Evolutionary conservation across 2,888 invertebrate species (phyloP).

Genomic region (Brassicogethes aeneus): DNA sequence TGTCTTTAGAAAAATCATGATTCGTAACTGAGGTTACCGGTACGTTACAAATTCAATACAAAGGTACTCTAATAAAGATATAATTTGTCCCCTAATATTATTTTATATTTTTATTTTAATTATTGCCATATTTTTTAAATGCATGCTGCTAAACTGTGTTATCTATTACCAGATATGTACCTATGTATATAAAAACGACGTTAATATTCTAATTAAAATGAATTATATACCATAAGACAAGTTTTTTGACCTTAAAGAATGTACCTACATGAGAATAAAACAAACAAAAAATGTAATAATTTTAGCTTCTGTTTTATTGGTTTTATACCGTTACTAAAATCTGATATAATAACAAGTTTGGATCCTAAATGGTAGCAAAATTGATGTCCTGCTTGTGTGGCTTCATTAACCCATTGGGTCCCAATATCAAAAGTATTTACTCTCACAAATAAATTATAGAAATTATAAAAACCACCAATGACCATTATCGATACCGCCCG

Average conservation of each 20-base stretch:
- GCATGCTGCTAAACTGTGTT: no score
- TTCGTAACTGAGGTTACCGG: no score
- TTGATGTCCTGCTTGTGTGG: constrained; percentile 22
- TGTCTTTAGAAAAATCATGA: no score
- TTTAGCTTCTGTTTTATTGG: constrained; percentile 1
- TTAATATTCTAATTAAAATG: neutral
- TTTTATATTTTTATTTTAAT: no score
- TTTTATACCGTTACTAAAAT: constrained; percentile 7
- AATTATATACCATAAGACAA: neutral
- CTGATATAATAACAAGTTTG: neutral
- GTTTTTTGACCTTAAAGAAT: neutral
- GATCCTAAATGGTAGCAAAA: neutral
- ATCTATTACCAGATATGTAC: no score
- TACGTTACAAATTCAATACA: no score
- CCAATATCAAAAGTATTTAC: constrained; percentile 19
- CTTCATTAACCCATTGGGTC: constrained; percentile 34
- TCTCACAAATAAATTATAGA: constrained; percentile 30
- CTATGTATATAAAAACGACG: neutral
- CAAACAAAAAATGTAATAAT: neutral
- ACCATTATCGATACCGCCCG: constrained; percentile 20
- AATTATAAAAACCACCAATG: constrained; percentile 23
- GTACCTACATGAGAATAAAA: neutral
- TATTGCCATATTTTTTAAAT: no score
- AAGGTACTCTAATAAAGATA: no score
- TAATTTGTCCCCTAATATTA: no score